phyloP scores from a whole-genome alignment of 2,888 invertebrate genomes.

The Melinopterus prodromus region DNA sequence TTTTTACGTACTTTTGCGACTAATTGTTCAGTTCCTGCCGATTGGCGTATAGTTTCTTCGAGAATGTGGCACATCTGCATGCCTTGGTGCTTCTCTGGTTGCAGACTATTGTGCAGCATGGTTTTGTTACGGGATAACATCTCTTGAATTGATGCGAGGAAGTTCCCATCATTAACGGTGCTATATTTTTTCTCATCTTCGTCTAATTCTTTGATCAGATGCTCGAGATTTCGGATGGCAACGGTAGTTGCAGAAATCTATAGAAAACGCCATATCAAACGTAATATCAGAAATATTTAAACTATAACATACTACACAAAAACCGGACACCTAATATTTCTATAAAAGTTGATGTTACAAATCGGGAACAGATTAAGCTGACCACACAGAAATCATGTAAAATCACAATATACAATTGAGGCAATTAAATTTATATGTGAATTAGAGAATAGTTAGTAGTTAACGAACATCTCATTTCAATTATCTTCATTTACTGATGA shows the following conservation, averaged over 20 bases:
- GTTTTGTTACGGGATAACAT: background rate
- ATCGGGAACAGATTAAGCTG: too few relatives aligned
- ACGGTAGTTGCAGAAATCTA: background rate
- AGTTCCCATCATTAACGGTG: background rate
- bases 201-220: background rate
- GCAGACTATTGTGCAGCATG: background rate
- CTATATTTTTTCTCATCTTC: background rate
- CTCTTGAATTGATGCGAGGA: background rate
- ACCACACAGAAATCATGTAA: too few relatives aligned
- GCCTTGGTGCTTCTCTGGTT: background rate
- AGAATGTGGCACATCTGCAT: background rate
- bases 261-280: background rate
- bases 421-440: background rate
- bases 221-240: background rate
- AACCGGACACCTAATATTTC: too few relatives aligned
- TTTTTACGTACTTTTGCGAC: background rate
- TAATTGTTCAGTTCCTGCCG: background rate
- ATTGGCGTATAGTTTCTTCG: background rate
- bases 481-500: too few relatives aligned
- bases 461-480: too few relatives aligned
- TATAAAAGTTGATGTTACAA: too few relatives aligned
- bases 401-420: background rate
- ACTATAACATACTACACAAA: too few relatives aligned
- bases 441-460: too few relatives aligned
- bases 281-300: too few relatives aligned